A percentile compares a stretch with the other conserved stretches of the same genome.
These are phyloP conservation scores for Anas flavirostris DNA, from an alignment of 2,797 vertebrate species.

Conservation along the genomic window DNA sequence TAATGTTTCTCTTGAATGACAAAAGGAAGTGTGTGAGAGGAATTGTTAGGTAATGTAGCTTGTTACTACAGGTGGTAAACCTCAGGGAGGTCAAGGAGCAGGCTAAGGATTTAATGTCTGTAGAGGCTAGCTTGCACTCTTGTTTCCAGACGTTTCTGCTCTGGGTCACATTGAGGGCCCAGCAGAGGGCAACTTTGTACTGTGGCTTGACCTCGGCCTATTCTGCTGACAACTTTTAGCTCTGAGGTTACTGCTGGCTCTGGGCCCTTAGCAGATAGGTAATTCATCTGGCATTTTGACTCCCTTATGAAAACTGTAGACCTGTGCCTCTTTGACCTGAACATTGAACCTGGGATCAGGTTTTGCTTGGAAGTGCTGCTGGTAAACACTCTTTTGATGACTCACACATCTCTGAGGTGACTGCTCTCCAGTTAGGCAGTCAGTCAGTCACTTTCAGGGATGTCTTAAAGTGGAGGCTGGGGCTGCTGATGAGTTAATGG, in stretches of 20 bases:
- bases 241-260: background rate
- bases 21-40: background rate
- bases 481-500: background rate
- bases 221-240: background rate
- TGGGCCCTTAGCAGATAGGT: background rate
- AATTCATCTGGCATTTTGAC: background rate
- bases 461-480: background rate
- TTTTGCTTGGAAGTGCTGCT: background rate
- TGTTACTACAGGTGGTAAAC: background rate
- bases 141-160: background rate
- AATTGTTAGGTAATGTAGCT: background rate
- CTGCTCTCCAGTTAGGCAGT: background rate
- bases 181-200: background rate
- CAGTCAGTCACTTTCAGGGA: background rate
- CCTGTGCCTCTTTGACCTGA: background rate
- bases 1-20: background rate
- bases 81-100: background rate
- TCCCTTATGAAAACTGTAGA: background rate
- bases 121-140: background rate
- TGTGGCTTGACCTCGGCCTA: background rate
- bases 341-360: background rate
- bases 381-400: background rate
- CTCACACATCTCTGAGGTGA: background rate
- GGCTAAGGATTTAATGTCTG: background rate
- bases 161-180: rapidly evolving